Percentiles rank a stretch among this genome's conserved stretches.
phyloP scores from a whole-genome alignment of 1,140 invertebrate genomes.

The Diplogasteroides magnus region DNA sequence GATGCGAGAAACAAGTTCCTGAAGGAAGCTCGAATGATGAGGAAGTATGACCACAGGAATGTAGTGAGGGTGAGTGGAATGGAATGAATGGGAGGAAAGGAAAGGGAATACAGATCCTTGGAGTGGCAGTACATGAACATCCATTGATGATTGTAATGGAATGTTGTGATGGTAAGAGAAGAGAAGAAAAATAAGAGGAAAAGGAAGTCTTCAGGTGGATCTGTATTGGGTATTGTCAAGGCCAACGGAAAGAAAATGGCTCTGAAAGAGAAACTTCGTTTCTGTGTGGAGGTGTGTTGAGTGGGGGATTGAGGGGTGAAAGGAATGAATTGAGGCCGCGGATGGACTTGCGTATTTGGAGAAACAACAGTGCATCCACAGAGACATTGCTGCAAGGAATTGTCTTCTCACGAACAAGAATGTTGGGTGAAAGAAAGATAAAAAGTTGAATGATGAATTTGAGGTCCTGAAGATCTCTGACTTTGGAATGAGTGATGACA shows the following conservation, averaged over 20 bases:
- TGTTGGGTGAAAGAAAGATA: neutral
- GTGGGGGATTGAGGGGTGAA: neutral
- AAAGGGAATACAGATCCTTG: constrained; percentile 54
- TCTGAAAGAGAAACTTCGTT: constrained; percentile 31
- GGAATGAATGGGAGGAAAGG: too few species aligned
- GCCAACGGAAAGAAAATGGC: constrained; percentile 25
- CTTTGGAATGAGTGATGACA: constrained; percentile 40
- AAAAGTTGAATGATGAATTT: neutral
- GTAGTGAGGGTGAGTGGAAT: constrained; percentile 14
- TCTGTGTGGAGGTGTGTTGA: constrained; percentile 15
- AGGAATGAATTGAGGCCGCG: constrained; percentile 10
- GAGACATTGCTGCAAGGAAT: constrained; percentile 31
- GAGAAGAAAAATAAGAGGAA: neutral
- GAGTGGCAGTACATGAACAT: constrained; percentile 59
- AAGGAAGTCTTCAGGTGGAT: constrained; percentile 17
- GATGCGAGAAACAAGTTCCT: constrained; percentile 36
- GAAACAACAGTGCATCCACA: constrained; percentile 16
- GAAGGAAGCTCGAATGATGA: constrained; percentile 40
- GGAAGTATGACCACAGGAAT: constrained; percentile 31
- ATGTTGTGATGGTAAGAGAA: constrained; percentile 35
- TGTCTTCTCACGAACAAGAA: constrained; percentile 30
- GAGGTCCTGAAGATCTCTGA: constrained; percentile 35
- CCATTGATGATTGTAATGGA: constrained; percentile 40
- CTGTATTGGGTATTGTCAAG: constrained; percentile 30
- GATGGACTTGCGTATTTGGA: constrained; percentile 34